phyloP scores from a whole-genome alignment of 2,888 invertebrate genomes.

The Netelia virgata region DNA sequence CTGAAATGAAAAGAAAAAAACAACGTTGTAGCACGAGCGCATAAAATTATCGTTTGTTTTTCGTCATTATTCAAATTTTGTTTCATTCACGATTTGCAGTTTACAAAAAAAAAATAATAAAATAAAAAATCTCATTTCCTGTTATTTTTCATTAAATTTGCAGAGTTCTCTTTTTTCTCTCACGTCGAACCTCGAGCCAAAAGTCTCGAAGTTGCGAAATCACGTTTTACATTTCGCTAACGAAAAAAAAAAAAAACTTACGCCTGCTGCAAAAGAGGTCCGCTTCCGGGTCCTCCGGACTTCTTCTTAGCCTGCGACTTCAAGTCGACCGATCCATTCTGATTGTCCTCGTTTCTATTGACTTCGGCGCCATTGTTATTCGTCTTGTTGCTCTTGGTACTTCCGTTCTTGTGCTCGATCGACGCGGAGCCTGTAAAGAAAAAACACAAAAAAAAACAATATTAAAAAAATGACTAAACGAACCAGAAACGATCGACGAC shows the following conservation, averaged over 20 bases:
- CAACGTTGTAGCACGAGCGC: not conserved
- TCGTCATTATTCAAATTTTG: too few species aligned
- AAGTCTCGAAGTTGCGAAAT: too few species aligned
- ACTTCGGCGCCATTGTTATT: constrained; percentile 83
- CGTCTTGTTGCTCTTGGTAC: constrained; percentile 81
- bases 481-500: too few species aligned
- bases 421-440: constrained; percentile 80
- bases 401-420: constrained; percentile 83
- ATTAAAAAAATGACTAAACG: not conserved
- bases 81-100: too few species aligned
- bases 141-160: too few species aligned
- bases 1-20: constrained; percentile 86
- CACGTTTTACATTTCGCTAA: too few species aligned
- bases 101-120: too few species aligned
- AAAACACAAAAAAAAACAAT: constrained; percentile 10
- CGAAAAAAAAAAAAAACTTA: constrained; percentile 80
- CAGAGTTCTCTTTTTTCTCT: too few species aligned
- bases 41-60: too few species aligned
- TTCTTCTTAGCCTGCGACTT: constrained; percentile 82
- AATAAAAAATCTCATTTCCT: too few species aligned
- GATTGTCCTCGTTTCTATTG: constrained; percentile 82
- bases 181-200: too few species aligned
- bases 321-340: constrained; percentile 79
- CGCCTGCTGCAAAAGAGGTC: constrained; percentile 87
- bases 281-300: constrained; percentile 84